Evolutionary conservation across 2,113 vertebrate genomes (phyloP).

Genomic region (Gymnobelideus leadbeateri): DNA sequence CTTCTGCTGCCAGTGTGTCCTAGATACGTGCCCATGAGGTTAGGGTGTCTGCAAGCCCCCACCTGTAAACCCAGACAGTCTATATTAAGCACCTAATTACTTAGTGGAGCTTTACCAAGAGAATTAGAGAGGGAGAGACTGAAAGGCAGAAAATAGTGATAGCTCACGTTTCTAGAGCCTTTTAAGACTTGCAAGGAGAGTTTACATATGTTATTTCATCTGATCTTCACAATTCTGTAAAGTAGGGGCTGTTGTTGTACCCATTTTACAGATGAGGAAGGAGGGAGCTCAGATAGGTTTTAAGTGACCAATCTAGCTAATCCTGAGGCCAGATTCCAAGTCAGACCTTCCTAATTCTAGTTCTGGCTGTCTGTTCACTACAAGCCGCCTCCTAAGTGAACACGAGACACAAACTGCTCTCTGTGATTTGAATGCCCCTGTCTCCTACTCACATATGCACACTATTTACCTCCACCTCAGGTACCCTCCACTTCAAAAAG

Average conservation of each 20-base stretch:
- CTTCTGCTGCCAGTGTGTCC: not conserved
- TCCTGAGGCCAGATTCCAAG: not conserved
- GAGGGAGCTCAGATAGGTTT: not conserved
- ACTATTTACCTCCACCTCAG: not conserved
- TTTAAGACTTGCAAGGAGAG: not conserved
- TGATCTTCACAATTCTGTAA: not conserved
- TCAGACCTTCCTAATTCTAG: not conserved
- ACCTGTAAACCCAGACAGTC: not conserved
- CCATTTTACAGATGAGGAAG: not conserved
- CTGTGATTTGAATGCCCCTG: not conserved
- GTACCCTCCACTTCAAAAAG: not conserved
- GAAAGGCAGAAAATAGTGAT: not conserved
- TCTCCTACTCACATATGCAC: no score
- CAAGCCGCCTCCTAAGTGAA: not conserved
- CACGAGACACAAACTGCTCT: not conserved
- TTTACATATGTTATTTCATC: not conserved
- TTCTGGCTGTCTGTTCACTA: not conserved
- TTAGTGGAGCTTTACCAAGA: not conserved
- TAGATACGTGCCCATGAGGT: not conserved
- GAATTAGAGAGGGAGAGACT: not conserved
- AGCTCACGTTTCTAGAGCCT: not conserved
- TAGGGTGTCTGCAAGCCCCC: not conserved
- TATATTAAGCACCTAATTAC: not conserved
- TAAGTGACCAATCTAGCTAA: not conserved
- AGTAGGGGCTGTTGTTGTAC: not conserved